phyloP scores from a whole-genome alignment of 2,888 invertebrate genomes.

The Sarcophaga variegata region DNA sequence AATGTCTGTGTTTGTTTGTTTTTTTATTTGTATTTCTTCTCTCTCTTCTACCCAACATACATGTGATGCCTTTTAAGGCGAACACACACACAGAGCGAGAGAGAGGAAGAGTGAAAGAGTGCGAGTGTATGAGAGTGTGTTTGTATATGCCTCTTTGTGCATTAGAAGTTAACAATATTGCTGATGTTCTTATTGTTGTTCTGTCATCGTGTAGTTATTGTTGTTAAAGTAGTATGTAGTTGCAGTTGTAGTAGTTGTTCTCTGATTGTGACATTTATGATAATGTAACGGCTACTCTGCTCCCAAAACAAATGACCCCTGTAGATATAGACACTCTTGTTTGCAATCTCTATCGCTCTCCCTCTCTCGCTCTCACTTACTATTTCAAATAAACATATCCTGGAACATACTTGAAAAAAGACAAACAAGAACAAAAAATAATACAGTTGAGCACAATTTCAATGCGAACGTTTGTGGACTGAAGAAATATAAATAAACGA shows the following conservation, averaged over 20 bases:
- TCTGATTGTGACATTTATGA: conserved; percentile 64
- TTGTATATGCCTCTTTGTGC: not conserved
- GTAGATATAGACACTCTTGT: not conserved
- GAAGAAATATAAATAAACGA: too few species aligned
- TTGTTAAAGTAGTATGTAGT: not conserved
- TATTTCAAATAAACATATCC: too few species aligned
- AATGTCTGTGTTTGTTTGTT: not conserved
- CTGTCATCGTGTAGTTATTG: not conserved
- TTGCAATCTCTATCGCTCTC: too few species aligned
- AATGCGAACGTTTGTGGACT: too few species aligned
- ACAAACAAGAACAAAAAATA: too few species aligned
- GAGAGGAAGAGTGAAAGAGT: not conserved
- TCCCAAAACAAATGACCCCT: conserved; percentile 56
- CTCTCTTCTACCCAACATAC: not conserved
- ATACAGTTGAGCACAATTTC: too few species aligned
- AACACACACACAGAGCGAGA: not conserved
- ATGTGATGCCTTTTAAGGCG: not conserved
- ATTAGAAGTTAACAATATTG: not conserved
- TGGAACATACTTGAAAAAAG: too few species aligned
- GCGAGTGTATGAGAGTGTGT: not conserved
- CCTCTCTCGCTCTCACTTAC: too few species aligned
- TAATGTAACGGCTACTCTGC: conserved; percentile 61
- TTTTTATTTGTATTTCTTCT: not conserved
- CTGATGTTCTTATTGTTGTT: not conserved
- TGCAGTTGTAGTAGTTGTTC: conserved; percentile 40